These are phyloP conservation scores for Buteo buteo DNA, from an alignment of 2,113 vertebrate species.

Conservation along the genomic window DNA sequence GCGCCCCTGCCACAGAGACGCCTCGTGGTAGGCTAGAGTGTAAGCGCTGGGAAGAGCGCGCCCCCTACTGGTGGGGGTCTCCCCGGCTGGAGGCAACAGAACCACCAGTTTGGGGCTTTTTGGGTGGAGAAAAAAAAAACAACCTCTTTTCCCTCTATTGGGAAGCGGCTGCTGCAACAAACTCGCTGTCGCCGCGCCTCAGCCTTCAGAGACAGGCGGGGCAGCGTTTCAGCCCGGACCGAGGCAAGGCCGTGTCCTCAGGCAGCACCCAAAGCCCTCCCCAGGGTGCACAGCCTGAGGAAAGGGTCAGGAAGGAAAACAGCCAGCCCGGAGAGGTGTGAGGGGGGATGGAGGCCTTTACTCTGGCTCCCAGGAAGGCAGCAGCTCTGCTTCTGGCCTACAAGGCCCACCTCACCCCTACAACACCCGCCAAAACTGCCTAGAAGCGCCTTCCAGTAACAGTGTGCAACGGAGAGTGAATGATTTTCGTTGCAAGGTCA, in stretches of 20 bases:
- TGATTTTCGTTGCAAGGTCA: background rate
- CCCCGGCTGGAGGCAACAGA: rapidly evolving
- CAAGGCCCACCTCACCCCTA: too few relatives aligned
- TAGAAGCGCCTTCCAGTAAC: rapidly evolving
- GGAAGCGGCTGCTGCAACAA: background rate
- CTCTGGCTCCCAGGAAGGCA: rapidly evolving
- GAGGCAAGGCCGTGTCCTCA: rapidly evolving
- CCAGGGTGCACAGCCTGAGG: background rate
- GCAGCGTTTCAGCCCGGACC: background rate
- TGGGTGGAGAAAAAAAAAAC: background rate
- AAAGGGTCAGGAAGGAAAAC: too few relatives aligned
- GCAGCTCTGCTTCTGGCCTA: too few relatives aligned
- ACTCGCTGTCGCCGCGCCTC: too few relatives aligned
- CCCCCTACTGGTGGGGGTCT: background rate
- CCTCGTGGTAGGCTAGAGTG: rapidly evolving
- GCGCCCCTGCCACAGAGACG: background rate
- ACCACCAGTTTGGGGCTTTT: rapidly evolving
- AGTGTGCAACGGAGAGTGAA: rapidly evolving
- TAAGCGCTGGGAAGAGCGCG: background rate
- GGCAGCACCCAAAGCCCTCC: background rate
- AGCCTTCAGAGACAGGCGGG: background rate
- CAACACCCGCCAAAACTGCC: background rate
- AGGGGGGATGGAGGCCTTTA: too few relatives aligned
- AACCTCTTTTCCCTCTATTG: too few relatives aligned
- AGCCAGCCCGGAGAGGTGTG: rapidly evolving